Conservation (phyloP, 2,113 vertebrate genomes). For the Melanotaenia duboulayi region DNA sequence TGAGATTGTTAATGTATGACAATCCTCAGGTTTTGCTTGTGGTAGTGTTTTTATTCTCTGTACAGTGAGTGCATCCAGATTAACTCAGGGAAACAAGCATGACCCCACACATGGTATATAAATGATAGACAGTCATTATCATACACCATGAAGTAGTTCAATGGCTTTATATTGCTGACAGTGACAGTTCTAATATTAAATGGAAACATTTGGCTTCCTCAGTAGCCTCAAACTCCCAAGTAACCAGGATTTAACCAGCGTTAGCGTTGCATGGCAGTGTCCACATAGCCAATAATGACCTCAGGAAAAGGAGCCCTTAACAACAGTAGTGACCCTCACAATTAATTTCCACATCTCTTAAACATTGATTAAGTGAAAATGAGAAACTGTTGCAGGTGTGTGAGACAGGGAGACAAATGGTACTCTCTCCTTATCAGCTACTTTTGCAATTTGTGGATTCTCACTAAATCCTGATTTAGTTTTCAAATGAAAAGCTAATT, state of each 20-base stretch:
- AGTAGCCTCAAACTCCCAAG: slow-evolving; percentile 60
- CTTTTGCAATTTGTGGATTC: slow-evolving; percentile 57
- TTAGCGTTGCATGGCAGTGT: slow-evolving; percentile 60
- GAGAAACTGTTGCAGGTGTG: slow-evolving; percentile 29
- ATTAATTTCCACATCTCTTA: slow-evolving; percentile 54
- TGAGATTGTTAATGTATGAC: slow-evolving; percentile 4
- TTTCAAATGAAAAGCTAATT: slow-evolving; percentile 73
- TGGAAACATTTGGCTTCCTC: slow-evolving; percentile 69
- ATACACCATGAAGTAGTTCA: slow-evolving; percentile 51
- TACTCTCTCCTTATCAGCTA: slow-evolving; percentile 42
- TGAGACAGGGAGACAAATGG: slow-evolving; percentile 23
- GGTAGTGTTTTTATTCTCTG: slow-evolving; percentile 41
- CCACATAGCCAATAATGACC: slow-evolving; percentile 69
- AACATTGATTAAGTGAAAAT: slow-evolving; percentile 61
- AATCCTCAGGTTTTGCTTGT: slow-evolving; percentile 22
- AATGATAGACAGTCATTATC: slow-evolving; percentile 31
- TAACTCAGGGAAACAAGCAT: slow-evolving; percentile 52
- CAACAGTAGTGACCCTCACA: slow-evolving; percentile 51
- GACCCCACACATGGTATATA: slow-evolving; percentile 25
- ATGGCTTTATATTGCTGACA: slow-evolving; percentile 69
- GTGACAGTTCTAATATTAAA: slow-evolving; percentile 72
- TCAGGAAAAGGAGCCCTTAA: slow-evolving; percentile 47
- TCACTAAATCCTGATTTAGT: slow-evolving; percentile 63
- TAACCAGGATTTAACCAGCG: slow-evolving; percentile 70
- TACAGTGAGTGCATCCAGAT: slow-evolving; percentile 47